phyloP scores from a whole-genome alignment of 2,113 vertebrate genomes.

The Dromiciops gliroides region DNA sequence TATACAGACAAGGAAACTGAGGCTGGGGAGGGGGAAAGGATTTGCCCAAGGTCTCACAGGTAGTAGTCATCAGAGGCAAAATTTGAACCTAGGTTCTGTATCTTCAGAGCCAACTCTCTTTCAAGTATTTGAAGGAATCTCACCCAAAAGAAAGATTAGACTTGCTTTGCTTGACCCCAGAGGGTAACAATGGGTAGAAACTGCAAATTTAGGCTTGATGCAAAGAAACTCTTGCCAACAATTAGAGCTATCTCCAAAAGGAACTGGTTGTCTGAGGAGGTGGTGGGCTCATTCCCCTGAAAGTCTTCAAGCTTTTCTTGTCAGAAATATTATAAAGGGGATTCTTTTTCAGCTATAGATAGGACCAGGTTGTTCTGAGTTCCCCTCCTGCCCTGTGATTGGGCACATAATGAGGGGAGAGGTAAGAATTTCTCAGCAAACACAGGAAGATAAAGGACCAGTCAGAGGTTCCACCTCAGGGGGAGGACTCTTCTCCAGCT shows the following conservation, averaged over 20 bases:
- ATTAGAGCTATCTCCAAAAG: background rate
- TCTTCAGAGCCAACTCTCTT: background rate
- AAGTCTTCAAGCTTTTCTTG: background rate
- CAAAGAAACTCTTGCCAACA: background rate
- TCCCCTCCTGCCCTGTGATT: background rate
- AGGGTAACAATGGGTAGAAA: background rate
- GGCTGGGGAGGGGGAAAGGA: background rate
- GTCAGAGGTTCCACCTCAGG: background rate
- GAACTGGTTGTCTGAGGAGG: background rate
- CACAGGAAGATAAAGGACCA: background rate
- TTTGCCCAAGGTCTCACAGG: background rate
- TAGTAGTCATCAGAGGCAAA: background rate
- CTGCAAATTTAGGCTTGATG: background rate
- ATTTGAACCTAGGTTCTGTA: background rate
- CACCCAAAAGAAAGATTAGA: background rate
- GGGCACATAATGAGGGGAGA: background rate
- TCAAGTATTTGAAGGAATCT: background rate
- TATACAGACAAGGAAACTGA: background rate
- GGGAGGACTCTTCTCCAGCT: background rate
- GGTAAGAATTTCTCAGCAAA: background rate
- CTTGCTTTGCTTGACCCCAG: background rate
- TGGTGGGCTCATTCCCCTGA: background rate
- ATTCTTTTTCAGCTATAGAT: background rate
- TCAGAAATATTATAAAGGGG: background rate
- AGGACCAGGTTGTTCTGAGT: background rate